phyloP scores from a whole-genome alignment of 2,888 invertebrate species.

The Dicranocentrus wangi region DNA sequence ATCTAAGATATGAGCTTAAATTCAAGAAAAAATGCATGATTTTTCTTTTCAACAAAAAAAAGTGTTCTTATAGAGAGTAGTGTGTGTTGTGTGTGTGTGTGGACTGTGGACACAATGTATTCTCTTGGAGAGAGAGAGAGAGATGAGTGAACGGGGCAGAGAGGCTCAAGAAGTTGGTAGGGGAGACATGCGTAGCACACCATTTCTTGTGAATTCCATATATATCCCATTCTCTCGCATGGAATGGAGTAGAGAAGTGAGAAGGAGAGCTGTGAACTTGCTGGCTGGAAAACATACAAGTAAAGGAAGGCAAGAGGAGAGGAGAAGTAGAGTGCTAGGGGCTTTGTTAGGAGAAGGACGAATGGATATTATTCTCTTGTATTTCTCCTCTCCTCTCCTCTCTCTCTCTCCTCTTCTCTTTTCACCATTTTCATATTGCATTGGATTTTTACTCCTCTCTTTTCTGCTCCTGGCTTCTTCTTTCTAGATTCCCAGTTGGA shows the following conservation, averaged over 20 bases:
- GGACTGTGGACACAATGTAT: conserved; percentile 33
- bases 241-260: conserved; percentile 11
- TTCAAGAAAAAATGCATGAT: conserved; percentile 35
- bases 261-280: conserved; percentile 25
- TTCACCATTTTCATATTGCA: conserved; percentile 55
- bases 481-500: background rate
- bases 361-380: conserved; percentile 52
- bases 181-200: conserved; percentile 60
- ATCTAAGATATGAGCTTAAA: conserved; percentile 12
- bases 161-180: conserved; percentile 39
- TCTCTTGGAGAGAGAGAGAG: background rate
- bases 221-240: conserved; percentile 11
- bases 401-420: conserved; percentile 26
- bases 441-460: conserved; percentile 38
- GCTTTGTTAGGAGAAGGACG: conserved; percentile 62
- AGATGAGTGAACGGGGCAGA: conserved; percentile 36
- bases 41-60: conserved; percentile 30
- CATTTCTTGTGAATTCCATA: conserved; percentile 41
- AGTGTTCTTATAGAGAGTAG: no score
- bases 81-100: no score
- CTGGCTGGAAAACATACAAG: conserved; percentile 55
- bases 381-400: conserved; percentile 35
- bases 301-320: conserved; percentile 44
- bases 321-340: conserved; percentile 56
- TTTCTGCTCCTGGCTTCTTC: conserved; percentile 29